Evolutionary conservation across 1,140 invertebrate species (phyloP), one percentile per base, ranked within the genome.

Genomic region (Platyscapa corneri): DNA sequence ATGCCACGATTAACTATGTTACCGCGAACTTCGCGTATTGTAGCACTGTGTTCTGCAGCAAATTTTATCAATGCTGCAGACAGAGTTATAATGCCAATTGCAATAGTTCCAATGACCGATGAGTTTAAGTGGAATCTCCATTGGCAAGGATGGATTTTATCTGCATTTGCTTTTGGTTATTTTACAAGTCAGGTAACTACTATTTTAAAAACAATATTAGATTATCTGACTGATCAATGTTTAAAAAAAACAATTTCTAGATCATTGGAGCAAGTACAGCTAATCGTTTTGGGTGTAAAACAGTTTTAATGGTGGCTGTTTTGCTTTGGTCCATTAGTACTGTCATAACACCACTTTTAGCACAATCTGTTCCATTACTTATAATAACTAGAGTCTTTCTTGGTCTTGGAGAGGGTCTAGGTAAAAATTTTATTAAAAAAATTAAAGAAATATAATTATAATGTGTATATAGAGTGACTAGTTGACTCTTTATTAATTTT

Each of bases 41-140:
- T 97, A 34, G 95, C 95, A 70, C 90, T 97, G 74, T 97, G 96
- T 90, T 96, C 96, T 10, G 92, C 95, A 80, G 96, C 96, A 32
- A 97, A 97, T 92, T 97, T 97, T 87, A 97, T 97, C 86, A 97
- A 97, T 92, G 95, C 96, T 65, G 96, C 96, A 3, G 96, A 97
- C 92, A 91, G 96, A 86, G 96, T 97, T 32, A 96, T 97, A 75
- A 97, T 97, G 96, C 96, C 96, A 1, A 96, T 97, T 74, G 96
- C 96, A 23, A 96, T 97, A 85, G 95, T 97, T 53, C 95, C 94
- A 2, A 97, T 97, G 96, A 95, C 95, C 3, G 94, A 96, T 89
- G 93, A 96, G 89, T 97, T 95, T 89, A 94, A 95, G 64, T 97
- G 96, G 96, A 95, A 94, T 87, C 90, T 97, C 34, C 95, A 96